Conservation (phyloP, 2,113 vertebrate genomes). For the Mustela nigripes region DNA sequence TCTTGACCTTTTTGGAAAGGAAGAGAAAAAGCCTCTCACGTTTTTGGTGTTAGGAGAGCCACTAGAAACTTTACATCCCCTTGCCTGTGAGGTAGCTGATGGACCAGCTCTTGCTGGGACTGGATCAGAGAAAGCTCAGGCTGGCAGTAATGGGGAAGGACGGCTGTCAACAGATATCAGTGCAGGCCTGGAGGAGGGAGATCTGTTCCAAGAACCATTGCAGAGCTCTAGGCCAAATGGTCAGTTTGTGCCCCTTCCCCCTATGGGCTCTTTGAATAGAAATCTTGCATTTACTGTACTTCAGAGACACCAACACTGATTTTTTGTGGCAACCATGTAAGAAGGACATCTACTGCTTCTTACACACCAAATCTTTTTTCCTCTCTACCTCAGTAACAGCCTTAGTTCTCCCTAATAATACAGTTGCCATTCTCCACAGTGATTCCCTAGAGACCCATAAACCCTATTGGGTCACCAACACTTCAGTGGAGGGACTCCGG, state of each 20-base stretch:
- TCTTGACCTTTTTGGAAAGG: neutral
- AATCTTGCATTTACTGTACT: neutral
- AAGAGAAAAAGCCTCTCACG: neutral
- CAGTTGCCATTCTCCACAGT: neutral
- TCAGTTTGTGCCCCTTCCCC: neutral
- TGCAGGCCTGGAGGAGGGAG: neutral
- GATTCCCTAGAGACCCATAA: neutral
- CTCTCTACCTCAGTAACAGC: neutral
- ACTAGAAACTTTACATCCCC: neutral
- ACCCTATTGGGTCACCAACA: fast-evolving
- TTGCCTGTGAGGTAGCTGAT: neutral
- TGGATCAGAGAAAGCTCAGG: neutral
- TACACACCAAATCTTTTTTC: neutral
- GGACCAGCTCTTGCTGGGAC: neutral
- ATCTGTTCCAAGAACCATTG: neutral
- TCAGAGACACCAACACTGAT: neutral
- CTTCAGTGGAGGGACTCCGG: neutral
- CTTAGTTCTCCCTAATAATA: neutral
- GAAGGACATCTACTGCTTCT: neutral
- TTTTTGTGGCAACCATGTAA: neutral
- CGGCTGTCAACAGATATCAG: neutral
- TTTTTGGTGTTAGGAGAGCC: neutral
- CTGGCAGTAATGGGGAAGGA: neutral
- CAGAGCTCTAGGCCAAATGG: neutral
- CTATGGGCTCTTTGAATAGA: neutral